Base-by-base conservation (phyloP, 2,888 invertebrate species). In the Chaetogeoica ovagalla region DNA sequence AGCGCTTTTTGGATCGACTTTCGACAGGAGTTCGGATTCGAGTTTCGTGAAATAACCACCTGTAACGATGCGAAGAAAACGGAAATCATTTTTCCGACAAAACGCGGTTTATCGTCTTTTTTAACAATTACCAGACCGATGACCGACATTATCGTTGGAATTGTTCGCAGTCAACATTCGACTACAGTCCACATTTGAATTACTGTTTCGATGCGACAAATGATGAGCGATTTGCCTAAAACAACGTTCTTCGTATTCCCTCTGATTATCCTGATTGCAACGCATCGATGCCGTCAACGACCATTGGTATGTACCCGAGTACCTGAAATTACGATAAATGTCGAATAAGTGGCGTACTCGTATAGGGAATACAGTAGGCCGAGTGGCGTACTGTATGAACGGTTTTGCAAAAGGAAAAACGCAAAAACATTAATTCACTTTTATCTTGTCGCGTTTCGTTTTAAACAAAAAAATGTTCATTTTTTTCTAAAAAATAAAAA, bases 221-320 rank as follows among this genome's bases (percentile, higher is more conserved):
- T 79, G 79, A 39, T 70, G 79, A 19, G 71, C 19, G 19, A 79
- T 79, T 71, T 79, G 70, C 1, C 79, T 60, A 11, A 79, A 79
- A 70, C 79, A 43, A 85, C 83, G 90, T 87, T 95, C 95, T 86
- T 95, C 95, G 85, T 91, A 92, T 82, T 94, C 91, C 8, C 95
- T 88, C 86, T 95, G 95, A 84, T 93, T 92, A 86, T 95, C 95
- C 86, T 95, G 95, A 87, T 95, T 95, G 85, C 92, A 93, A 83
- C 95, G 90, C 7, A 94, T 92, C 0, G 93, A 92, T 81, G 93
- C 87, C 83, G 92, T 91, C 30, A 90, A 88, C 82, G 91, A 91
- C 95, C 95, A 95, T 84, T 90, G 90, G 62, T 79, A 79, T 4
- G 69, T 79, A 19, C 79, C 57, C 17, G 79, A 70, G 13, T 79